Evolutionary conservation across 2,797 vertebrate genomes (phyloP).

Genomic region (Trematomus bernacchii): DNA sequence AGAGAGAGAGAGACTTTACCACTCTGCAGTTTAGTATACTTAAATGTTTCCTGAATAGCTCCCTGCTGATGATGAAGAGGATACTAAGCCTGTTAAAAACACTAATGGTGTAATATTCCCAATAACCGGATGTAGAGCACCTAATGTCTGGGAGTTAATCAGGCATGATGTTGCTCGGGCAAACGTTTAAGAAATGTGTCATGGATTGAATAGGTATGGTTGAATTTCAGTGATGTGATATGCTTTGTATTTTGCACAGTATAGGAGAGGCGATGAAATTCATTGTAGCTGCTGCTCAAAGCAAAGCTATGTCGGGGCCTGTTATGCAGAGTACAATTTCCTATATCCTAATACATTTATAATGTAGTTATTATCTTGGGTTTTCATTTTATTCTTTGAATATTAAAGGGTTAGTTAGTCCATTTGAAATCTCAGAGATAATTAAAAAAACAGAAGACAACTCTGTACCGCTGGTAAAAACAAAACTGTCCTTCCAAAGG

Average conservation of each 20-base stretch:
- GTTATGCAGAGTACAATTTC: not conserved
- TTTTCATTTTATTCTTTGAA: slow-evolving; percentile 34
- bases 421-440: slow-evolving; percentile 4
- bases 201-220: slow-evolving; percentile 42
- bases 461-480: slow-evolving; percentile 18
- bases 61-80: slow-evolving; percentile 22
- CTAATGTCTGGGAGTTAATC: slow-evolving; percentile 36
- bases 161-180: slow-evolving; percentile 51
- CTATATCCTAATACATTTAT: slow-evolving; percentile 19
- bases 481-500: slow-evolving; percentile 24
- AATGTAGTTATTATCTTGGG: slow-evolving; percentile 25
- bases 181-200: slow-evolving; percentile 60
- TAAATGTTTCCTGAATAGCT: slow-evolving; percentile 26
- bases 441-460: not conserved
- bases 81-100: slow-evolving; percentile 19
- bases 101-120: slow-evolving; percentile 11
- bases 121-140: slow-evolving; percentile 21
- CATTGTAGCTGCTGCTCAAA: slow-evolving; percentile 26
- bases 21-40: not conserved
- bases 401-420: slow-evolving; percentile 21
- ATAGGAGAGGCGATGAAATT: slow-evolving; percentile 26
- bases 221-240: slow-evolving; percentile 48
- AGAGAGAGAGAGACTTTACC: not conserved
- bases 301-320: slow-evolving; percentile 22
- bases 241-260: slow-evolving; percentile 26